A percentile compares a stretch with the other conserved stretches of the same genome.
Evolutionary conservation across 2,888 invertebrate genomes (phyloP).

Genomic region (Drosophila meridiana): DNA sequence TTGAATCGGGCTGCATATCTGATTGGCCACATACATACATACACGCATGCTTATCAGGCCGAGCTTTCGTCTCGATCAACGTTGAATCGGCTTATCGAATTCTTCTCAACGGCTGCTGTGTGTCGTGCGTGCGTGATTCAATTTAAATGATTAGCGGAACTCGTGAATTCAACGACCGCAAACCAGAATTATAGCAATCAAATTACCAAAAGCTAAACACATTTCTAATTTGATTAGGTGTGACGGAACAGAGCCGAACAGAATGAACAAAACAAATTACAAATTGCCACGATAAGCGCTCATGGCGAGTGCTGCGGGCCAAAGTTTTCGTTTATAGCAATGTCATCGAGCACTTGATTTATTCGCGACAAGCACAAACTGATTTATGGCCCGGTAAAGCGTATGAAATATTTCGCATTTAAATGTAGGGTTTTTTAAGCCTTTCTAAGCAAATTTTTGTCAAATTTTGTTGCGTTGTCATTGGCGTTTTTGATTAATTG

Average conservation of each 20-base stretch:
- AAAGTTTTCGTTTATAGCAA: slow-evolving; percentile 38
- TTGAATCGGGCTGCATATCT: slow-evolving; percentile 12
- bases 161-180: background rate
- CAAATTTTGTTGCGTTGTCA: slow-evolving; percentile 4
- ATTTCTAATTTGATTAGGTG: slow-evolving; percentile 10
- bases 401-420: slow-evolving; percentile 19
- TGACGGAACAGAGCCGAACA: background rate
- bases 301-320: slow-evolving; percentile 22
- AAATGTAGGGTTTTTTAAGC: slow-evolving; percentile 4
- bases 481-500: slow-evolving; percentile 15
- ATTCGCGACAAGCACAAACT: slow-evolving; percentile 17
- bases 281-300: slow-evolving; percentile 28
- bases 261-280: slow-evolving; percentile 19
- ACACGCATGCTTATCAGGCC: slow-evolving; percentile 28
- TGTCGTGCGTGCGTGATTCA: slow-evolving; percentile 7
- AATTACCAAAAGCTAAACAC: background rate
- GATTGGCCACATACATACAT: background rate
- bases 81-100: slow-evolving; percentile 10
- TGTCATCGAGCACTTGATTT: slow-evolving; percentile 37
- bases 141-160: slow-evolving; percentile 23
- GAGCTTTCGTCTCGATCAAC: background rate
- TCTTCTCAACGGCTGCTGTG: slow-evolving; percentile 6
- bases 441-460: slow-evolving; percentile 1
- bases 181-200: background rate
- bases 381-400: slow-evolving; percentile 20